Evolutionary conservation across 2,888 invertebrate species (phyloP).

Genomic region (Seira musarum): DNA sequence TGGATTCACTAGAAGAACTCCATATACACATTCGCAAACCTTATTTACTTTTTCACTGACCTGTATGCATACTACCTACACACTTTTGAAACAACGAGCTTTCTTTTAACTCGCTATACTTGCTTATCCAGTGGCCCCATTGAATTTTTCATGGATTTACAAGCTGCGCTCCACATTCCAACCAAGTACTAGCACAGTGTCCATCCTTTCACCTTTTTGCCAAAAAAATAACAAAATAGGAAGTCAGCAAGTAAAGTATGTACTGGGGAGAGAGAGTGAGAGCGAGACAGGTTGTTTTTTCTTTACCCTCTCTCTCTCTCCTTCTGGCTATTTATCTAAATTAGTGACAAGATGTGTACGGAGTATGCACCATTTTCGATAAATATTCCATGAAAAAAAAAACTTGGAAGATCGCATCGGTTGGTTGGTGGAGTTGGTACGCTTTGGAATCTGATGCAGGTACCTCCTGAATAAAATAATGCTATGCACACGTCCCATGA

Average conservation of each 20-base stretch:
- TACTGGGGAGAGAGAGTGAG: too few relatives aligned
- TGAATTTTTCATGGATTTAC: background rate
- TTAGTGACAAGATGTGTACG: conserved; percentile 47
- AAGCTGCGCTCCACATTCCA: background rate
- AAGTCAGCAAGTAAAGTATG: background rate
- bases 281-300: conserved; percentile 14
- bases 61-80: background rate
- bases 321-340: conserved; percentile 50
- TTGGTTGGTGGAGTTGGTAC: background rate
- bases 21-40: too few relatives aligned
- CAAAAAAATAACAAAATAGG: background rate
- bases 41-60: background rate
- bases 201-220: background rate
- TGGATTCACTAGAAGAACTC: background rate
- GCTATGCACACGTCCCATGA: too few relatives aligned
- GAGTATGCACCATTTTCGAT: conserved; percentile 32
- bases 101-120: background rate
- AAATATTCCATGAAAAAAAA: conserved; percentile 40
- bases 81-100: background rate
- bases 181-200: too few relatives aligned
- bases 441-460: background rate
- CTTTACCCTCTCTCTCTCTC: conserved; percentile 24
- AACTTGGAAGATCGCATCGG: background rate
- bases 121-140: background rate
- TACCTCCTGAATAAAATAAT: background rate